Conservation (phyloP, 2,888 invertebrate species). For the Adelognathus sp. region DNA sequence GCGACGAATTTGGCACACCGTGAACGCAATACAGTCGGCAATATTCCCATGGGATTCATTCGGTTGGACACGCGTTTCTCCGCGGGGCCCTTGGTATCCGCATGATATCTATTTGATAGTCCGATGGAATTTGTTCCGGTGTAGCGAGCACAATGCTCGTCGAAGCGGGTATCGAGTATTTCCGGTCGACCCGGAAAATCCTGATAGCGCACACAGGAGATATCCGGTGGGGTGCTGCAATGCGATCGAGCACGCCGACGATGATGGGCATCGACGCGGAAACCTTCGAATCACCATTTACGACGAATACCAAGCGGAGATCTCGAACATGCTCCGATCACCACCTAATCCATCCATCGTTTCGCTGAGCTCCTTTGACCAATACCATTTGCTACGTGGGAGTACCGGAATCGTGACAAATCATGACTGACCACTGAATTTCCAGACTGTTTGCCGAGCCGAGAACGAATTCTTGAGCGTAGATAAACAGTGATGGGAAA, state of each 20-base stretch:
- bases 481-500: neutral
- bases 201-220: constrained; percentile 9
- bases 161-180: constrained; percentile 27
- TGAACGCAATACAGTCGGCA: neutral
- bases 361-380: neutral
- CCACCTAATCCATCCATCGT: neutral
- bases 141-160: constrained; percentile 25
- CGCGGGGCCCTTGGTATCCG: neutral
- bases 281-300: constrained; percentile 10
- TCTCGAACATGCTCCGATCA: constrained; percentile 8
- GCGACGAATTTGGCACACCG: neutral
- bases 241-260: constrained; percentile 5
- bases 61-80: neutral
- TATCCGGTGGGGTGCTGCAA: neutral
- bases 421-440: constrained; percentile 12
- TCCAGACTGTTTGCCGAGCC: neutral
- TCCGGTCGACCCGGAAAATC: constrained; percentile 33
- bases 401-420: constrained; percentile 15
- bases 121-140: constrained; percentile 19
- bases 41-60: neutral
- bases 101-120: constrained; percentile 1
- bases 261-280: constrained; percentile 26
- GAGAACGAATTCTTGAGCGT: neutral
- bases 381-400: constrained; percentile 1
- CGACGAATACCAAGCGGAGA: constrained; percentile 19